Conservation (phyloP, 2,888 invertebrate species). For the Pammene aurita region DNA sequence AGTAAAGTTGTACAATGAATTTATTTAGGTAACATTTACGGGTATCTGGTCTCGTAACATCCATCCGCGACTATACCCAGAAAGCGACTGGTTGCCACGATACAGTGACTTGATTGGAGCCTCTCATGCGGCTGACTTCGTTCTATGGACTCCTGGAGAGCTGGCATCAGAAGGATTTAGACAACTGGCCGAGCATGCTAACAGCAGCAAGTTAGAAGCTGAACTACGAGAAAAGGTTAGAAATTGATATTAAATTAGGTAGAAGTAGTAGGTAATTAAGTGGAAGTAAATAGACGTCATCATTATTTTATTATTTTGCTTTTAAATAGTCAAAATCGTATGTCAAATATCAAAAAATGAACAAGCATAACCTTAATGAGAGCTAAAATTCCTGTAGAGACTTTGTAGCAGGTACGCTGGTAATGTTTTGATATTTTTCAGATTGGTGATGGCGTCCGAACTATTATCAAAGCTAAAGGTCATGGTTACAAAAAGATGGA, state of each 20-base stretch:
- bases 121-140: slow-evolving; percentile 65
- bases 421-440: slow-evolving; percentile 43
- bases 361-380: too few relatives aligned
- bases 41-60: slow-evolving; percentile 77
- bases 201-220: slow-evolving; percentile 66
- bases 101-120: slow-evolving; percentile 74
- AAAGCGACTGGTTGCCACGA: slow-evolving; percentile 72
- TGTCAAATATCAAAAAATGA: too few relatives aligned
- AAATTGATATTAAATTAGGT: neutral
- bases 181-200: slow-evolving; percentile 70
- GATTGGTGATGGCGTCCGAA: slow-evolving; percentile 73
- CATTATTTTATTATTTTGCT: too few relatives aligned
- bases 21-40: slow-evolving; percentile 63
- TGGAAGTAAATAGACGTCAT: too few relatives aligned
- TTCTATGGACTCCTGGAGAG: slow-evolving; percentile 69
- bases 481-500: slow-evolving; percentile 72
- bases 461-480: slow-evolving; percentile 74
- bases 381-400: too few relatives aligned
- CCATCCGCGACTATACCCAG: slow-evolving; percentile 68
- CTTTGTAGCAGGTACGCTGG: too few relatives aligned
- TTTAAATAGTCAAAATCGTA: too few relatives aligned
- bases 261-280: too few relatives aligned
- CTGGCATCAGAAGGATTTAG: slow-evolving; percentile 67
- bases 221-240: slow-evolving; percentile 71
- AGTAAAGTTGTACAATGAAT: neutral